Evolutionary conservation across 2,113 vertebrate genomes (phyloP).

Genomic region (Bufo bufo): DNA sequence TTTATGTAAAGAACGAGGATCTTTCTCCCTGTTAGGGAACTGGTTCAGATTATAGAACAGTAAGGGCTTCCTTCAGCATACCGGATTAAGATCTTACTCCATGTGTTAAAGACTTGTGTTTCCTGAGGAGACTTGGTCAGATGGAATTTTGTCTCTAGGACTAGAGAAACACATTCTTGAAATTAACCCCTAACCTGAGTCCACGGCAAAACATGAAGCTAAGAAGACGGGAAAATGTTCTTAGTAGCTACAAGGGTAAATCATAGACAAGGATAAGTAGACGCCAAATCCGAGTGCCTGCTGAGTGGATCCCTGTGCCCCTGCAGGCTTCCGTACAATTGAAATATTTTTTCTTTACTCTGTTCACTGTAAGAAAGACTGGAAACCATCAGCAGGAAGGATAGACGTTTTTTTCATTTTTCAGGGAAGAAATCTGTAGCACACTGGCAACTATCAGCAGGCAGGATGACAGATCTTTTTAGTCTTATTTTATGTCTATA

Average conservation of each 20-base stretch:
- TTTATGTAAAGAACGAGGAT: conserved; percentile 35
- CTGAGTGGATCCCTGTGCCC: no score
- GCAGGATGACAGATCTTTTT: no score
- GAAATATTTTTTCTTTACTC: no score
- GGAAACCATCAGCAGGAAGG: no score
- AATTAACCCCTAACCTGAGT: conserved; percentile 15
- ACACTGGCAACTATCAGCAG: no score
- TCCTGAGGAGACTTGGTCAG: conserved; percentile 39
- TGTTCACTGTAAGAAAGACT: no score
- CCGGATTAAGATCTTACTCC: conserved; percentile 27
- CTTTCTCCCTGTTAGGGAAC: conserved; percentile 28
- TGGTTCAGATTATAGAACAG: conserved; percentile 51
- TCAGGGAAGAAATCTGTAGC: no score
- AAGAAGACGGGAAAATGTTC: not conserved
- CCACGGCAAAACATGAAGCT: not conserved
- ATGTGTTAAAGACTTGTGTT: conserved; percentile 41
- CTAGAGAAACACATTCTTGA: conserved; percentile 24
- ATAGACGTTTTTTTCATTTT: no score
- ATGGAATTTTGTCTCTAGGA: conserved; percentile 41
- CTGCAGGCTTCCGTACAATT: no score
- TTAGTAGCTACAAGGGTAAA: not conserved
- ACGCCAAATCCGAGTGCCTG: not conserved
- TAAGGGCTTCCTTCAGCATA: conserved; percentile 41
- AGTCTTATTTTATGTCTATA: no score
- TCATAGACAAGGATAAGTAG: not conserved